A percentile compares a stretch with the other conserved stretches of the same genome.
Evolutionary conservation across 92 coral and sea anemone genomes (phyloP).

Genomic region (Paragorgia papillata): DNA sequence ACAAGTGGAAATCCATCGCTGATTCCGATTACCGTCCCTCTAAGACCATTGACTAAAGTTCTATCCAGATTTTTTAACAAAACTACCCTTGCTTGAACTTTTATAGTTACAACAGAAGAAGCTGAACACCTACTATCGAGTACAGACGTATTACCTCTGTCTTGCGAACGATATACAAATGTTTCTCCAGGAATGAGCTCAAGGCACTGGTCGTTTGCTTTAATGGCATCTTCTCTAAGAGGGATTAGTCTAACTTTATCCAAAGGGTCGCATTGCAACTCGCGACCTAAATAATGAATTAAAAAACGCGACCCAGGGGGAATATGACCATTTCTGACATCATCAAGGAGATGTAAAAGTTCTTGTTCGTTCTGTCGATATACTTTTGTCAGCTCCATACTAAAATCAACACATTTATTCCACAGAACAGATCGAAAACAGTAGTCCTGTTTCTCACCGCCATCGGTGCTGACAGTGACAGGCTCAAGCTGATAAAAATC

Average conservation of each 20-base stretch:
- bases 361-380: conserved; percentile 24
- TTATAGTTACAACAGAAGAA: conserved; percentile 8
- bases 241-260: conserved; percentile 14
- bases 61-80: conserved; percentile 36
- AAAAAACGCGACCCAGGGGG: background rate
- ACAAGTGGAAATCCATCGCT: conserved; percentile 18
- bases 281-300: conserved; percentile 3
- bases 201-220: conserved; percentile 29
- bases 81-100: conserved; percentile 37
- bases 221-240: background rate
- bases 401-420: conserved; percentile 23
- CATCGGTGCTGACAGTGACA: conserved; percentile 4
- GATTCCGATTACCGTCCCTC: conserved; percentile 13
- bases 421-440: background rate
- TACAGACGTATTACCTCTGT: conserved; percentile 1
- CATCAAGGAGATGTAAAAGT: conserved; percentile 13
- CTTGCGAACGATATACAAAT: conserved; percentile 20
- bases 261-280: background rate
- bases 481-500: conserved; percentile 53
- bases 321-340: conserved; percentile 20
- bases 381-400: conserved; percentile 11
- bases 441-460: conserved; percentile 31
- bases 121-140: conserved; percentile 35
- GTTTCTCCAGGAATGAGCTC: conserved; percentile 24
- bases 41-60: conserved; percentile 29